Percentiles rank a stretch among this genome's conserved stretches.
Conservation (phyloP, 2,888 invertebrate species). For the Ichneumoninae sp. region DNA sequence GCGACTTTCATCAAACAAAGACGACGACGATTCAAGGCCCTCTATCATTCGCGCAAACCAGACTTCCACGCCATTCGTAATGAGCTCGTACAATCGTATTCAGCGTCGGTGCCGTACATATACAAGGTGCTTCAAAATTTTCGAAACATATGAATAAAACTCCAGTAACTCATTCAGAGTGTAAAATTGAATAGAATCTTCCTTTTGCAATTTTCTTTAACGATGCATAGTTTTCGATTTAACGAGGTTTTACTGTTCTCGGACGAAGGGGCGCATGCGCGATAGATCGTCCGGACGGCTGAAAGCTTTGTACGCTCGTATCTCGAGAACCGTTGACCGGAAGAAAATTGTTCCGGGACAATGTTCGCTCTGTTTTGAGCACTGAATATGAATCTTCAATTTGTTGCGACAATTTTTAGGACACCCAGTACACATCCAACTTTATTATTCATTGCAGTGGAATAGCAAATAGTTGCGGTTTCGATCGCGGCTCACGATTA, state of each 20-base stretch:
- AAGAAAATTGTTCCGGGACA: neutral
- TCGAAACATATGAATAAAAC: neutral
- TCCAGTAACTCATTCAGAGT: neutral
- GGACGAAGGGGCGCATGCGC: neutral
- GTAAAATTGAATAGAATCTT: neutral
- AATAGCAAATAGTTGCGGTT: slow-evolving; percentile 14
- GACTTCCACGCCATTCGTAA: slow-evolving; percentile 32
- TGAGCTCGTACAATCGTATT: slow-evolving; percentile 31
- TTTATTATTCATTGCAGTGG: neutral
- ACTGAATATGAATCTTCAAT: neutral
- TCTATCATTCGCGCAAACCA: slow-evolving; percentile 24
- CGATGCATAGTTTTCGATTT: neutral
- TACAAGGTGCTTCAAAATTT: neutral
- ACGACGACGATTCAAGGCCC: slow-evolving; percentile 52
- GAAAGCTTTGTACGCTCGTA: neutral
- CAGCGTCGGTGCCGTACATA: neutral
- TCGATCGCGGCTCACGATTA: slow-evolving; percentile 20
- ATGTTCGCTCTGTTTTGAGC: neutral
- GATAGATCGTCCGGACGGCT: neutral
- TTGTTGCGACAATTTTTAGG: neutral
- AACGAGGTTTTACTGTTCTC: neutral
- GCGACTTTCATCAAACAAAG: slow-evolving; percentile 59
- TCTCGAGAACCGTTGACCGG: neutral
- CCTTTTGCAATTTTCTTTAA: neutral
- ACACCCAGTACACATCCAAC: neutral